Evolutionary conservation across 2,888 invertebrate genomes (phyloP).

Genomic region (Cylindroiulus punctatus): DNA sequence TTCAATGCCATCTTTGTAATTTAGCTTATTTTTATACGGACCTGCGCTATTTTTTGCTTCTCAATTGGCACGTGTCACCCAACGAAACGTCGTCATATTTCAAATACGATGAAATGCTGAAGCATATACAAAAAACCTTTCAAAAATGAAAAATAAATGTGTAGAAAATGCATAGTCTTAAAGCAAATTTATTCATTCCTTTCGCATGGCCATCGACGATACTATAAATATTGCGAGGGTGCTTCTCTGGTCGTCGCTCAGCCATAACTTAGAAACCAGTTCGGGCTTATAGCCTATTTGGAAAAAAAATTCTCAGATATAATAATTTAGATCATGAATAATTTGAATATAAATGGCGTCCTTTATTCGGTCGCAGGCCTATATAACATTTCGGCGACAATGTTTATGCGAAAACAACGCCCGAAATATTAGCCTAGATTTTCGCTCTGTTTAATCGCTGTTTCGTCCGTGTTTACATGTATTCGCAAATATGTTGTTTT

Average conservation of each 20-base stretch:
- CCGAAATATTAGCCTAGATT: background rate
- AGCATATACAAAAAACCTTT: background rate
- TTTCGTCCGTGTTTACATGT: background rate
- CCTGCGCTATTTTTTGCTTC: background rate
- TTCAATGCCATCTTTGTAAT: background rate
- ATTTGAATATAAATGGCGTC: background rate
- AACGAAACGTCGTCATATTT: background rate
- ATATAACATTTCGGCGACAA: background rate
- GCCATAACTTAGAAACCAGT: background rate
- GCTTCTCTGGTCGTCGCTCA: background rate
- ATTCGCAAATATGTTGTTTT: background rate
- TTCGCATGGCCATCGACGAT: background rate
- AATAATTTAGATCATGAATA: background rate
- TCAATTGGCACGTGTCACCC: background rate
- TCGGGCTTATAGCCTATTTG: background rate
- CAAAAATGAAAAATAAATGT: background rate
- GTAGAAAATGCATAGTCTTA: background rate
- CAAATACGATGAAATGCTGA: background rate
- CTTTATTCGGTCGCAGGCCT: background rate
- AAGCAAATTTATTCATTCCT: background rate
- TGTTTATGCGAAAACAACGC: slow-evolving; percentile 1
- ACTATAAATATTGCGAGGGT: background rate
- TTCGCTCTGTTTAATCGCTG: background rate
- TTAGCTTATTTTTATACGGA: background rate
- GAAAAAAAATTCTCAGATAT: background rate